Percentiles rank a stretch among this genome's conserved stretches.
Conservation (phyloP, 1,140 invertebrate genomes). For the fruit fly (Drosophila melanogaster) region Release_6_plus_ISO1_MT NT_033779.5:7098501-7099000, state of each 20-base stretch:
- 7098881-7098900: slow-evolving; percentile 10
- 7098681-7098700: slow-evolving; percentile 39
- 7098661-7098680: slow-evolving; percentile 19
- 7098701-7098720: slow-evolving; percentile 24
- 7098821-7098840: slow-evolving; percentile 33
- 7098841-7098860: slow-evolving; percentile 14
- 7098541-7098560: slow-evolving; percentile 31
- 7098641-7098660: slow-evolving; percentile 31
- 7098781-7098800: slow-evolving; percentile 46
- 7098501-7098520: slow-evolving; percentile 56
- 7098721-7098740: background rate
- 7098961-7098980: slow-evolving; percentile 23
- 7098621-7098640: slow-evolving; percentile 32
- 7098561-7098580: slow-evolving; percentile 32
- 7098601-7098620: slow-evolving; percentile 44
- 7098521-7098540: slow-evolving; percentile 63
- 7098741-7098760: slow-evolving; percentile 18
- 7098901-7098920: background rate
- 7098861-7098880: slow-evolving; percentile 20
- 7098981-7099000: slow-evolving; percentile 31
- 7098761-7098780: slow-evolving; percentile 24
- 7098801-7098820: slow-evolving; percentile 52
- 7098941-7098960: slow-evolving; percentile 18
- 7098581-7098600: slow-evolving; percentile 49
- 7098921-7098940: slow-evolving; percentile 6